phyloP scores from a whole-genome alignment of 2,888 invertebrate species.

The Sphaeridia pumilis region DNA sequence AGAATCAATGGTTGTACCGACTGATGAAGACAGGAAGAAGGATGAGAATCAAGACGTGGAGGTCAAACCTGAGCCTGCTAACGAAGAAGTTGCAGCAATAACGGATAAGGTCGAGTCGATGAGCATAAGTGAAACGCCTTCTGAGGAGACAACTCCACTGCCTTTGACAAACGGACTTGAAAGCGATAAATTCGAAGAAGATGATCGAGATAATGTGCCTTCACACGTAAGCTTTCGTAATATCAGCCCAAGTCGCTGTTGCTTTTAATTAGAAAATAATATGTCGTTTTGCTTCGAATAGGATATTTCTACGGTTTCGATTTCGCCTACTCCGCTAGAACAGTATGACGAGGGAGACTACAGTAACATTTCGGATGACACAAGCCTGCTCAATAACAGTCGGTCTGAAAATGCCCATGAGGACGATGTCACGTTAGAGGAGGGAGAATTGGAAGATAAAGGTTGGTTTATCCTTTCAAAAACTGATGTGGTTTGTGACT shows the following conservation, averaged over 20 bases:
- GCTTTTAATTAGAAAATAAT: background rate
- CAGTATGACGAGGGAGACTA: constrained; percentile 14
- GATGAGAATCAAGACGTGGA: background rate
- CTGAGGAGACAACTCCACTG: background rate
- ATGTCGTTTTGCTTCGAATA: constrained; percentile 9
- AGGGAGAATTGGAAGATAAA: constrained; percentile 18
- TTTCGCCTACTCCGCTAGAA: constrained; percentile 33
- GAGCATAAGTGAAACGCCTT: background rate
- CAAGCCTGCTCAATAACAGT: background rate
- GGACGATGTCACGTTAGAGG: constrained; percentile 21
- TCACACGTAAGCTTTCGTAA: constrained; percentile 6
- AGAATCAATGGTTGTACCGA: background rate
- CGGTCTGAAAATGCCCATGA: constrained; percentile 12
- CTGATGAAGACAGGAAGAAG: no score
- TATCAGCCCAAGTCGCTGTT: no score
- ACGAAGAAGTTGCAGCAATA: constrained; percentile 1
- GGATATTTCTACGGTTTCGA: constrained; percentile 31
- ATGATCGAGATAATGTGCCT: constrained; percentile 10
- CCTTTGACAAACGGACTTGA: constrained; percentile 5
- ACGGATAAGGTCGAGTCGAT: background rate
- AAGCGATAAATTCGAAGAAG: constrained; percentile 6
- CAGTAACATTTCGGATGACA: background rate
- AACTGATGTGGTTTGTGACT: background rate
- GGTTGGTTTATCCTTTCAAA: background rate
- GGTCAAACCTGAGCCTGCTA: background rate